Base-by-base conservation (phyloP, 2,113 vertebrate genomes). In the Delphinus delphis region DNA sequence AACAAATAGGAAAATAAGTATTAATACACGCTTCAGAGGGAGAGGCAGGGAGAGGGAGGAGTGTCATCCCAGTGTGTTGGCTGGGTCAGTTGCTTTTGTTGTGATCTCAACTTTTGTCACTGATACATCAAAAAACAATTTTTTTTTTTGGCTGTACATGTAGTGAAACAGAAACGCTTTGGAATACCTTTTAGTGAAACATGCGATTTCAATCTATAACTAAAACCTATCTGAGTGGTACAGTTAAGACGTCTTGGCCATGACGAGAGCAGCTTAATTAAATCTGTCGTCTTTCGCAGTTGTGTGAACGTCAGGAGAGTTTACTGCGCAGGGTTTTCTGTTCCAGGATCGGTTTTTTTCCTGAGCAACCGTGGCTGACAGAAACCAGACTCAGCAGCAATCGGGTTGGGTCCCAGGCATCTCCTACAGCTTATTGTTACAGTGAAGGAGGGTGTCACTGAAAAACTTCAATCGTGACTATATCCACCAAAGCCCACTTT, bases 321-420 rank as follows among this genome's bases (percentile, higher is more conserved):
- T 93, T 83, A 55, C 50, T 93, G 74, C 81, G 55, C 60, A 81
- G 63, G 41, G 8, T 12, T 41, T 53, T 47, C 76, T 68, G 20
- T 82, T 85, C 88, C n/a, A 23, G 12, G 28, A 70, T 70, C 60
- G 36, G 3, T 95, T 93, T 82, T 67, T 28, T 93, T 95, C 70
- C 80, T 60, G 50, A 97, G 38, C 31, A 90, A 90, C 53, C 26
- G 62, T 23, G 23, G 38, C 90, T 96, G 36, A 25, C 38, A 93
- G 77, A 97, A 83, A 25, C 6, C 4, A 25, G 28, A 11, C 63
- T 12, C 33, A 13, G 6, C 77, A 92, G 53, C 90, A 77, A 36
- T 13, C 1, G 2, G 23, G 7, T 5, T 73, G 65, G 17, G 15
- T 28, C 58, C 25, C 11, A 87, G 53, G 47, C 11, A 26, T 38